Evolutionary conservation across 2,797 vertebrate species (phyloP), one percentile per base, ranked within the genome.

Genomic region (Sebastes hubbsi): DNA sequence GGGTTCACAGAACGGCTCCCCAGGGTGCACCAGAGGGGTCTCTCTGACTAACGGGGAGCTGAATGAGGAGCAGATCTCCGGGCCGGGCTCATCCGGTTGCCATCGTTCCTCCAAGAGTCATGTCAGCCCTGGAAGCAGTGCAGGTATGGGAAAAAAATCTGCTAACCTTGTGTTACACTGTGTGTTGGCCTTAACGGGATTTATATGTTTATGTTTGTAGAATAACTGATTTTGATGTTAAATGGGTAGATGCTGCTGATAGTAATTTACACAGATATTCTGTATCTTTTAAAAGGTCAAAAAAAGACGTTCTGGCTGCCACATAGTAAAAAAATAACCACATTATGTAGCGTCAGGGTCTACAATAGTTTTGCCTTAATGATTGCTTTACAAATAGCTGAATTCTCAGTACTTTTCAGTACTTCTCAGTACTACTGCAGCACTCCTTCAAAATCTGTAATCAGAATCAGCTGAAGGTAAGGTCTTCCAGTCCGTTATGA

Each of bases 61-160:
- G 34, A 81, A 79, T 0, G 89, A 94, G 8, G 97, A 97, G 85
- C 95, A 94, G 56, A 95, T 90, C 64, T 90, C 95, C 0, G 78
- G 87, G 0, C 8, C 91, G 0, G 80, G 61, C 10, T 77, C 78
- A 0, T 87, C 94, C 64, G 89, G 27, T 78, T 89, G 83, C 54
- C 95, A 82, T 46, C 94, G 77, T 32, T 95, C 92, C 62, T 63
- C 90, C 86, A 98, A 97, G 94, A 92, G 81, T 66, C 89, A 91
- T 38, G 75, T 80, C 63, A 92, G 94, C 90, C 88, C 88, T 0
- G 92, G 81, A 77, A 80, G 90, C 80, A 94, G 75, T 13, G 73
- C 96, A 96, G 97, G 97, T 95, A 84, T 8, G 66, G 1, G 86
- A 6, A 24, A 29, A 8, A 29, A 8, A 13, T 58, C 38, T 13